phyloP scores from a whole-genome alignment of 1,140 invertebrate species.

The Eulimnadia texana region DNA sequence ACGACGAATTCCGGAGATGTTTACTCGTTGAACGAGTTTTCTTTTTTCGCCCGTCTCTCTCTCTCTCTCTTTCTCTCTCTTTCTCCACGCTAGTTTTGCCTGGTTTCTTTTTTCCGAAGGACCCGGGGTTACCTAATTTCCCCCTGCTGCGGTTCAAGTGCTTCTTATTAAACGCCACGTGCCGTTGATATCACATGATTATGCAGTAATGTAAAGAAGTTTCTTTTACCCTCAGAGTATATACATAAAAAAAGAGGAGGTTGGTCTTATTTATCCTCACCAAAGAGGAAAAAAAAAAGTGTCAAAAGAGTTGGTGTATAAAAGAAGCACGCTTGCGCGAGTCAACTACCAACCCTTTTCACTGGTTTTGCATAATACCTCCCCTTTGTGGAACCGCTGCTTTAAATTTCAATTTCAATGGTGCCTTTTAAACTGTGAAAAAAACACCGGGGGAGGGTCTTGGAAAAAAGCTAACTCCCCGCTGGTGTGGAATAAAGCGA shows the following conservation, averaged over 20 bases:
- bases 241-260: no score
- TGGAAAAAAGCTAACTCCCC: no score
- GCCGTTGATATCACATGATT: neutral
- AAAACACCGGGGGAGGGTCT: no score
- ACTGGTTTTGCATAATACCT: neutral
- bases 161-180: neutral
- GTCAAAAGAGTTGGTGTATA: neutral
- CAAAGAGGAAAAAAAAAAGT: neutral
- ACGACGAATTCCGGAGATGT: neutral
- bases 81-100: neutral
- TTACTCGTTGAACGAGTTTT: no score
- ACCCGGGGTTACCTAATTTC: no score
- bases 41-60: neutral
- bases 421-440: no score
- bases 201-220: neutral
- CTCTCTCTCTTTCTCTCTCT: neutral
- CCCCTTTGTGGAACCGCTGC: neutral
- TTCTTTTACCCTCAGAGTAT: neutral
- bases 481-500: no score
- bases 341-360: neutral
- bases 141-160: neutral
- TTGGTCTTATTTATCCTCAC: no score
- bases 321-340: neutral
- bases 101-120: no score
- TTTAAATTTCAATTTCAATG: neutral